Base-by-base conservation (phyloP, 2,797 vertebrate species). In the Perodicticus potto region DNA sequence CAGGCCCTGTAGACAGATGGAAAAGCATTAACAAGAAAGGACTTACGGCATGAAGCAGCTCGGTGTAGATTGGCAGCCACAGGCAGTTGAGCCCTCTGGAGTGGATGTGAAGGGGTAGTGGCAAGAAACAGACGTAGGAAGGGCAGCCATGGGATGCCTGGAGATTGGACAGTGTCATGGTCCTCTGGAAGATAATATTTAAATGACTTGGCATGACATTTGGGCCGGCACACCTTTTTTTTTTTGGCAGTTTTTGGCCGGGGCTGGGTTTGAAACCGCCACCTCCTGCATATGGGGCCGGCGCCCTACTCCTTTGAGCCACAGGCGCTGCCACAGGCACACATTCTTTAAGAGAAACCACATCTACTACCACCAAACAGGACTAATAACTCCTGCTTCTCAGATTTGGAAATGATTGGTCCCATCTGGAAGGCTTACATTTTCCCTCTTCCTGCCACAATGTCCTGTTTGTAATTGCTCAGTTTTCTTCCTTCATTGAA, bases 11-110 rank as follows among this genome's bases (percentile, higher is more conserved):
- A 4, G 23, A 23, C 32, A 73, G 61, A 55, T 25, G 29, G 29
- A 11, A 37, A 34, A 69, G n/a, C 40, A 12, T 8, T 6, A 83
- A 49, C 3, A 10, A 59, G 45, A 32, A 13, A 67, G 45, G 25
- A 45, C 45, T 3, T 7, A 12, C 11, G 27, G 7, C 20, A 0
- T 2, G n/a, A 53, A 40, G 27, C 55, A 13, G 37, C 7, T 0
- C 49, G 45, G 17, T 20, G 20, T 27, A 3, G 49, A 29, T 22
- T 40, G 19, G 55, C 20, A 40, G 53, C 27, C 73, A 5, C 17
- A 34, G 59, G 23, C 16, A 20, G 11, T 16, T 22, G 17, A 22
- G 67, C 20, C 63, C 67, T 86, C 12, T 19, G 12, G 3, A 32
- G 27, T 19, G 43, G n/a, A 27, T 25, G 2, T 45, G 9, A 34